A percentile compares a stretch with the other conserved stretches of the same genome.
Evolutionary conservation across 2,113 vertebrate species (phyloP).

Genomic region (Mellivora capensis): DNA sequence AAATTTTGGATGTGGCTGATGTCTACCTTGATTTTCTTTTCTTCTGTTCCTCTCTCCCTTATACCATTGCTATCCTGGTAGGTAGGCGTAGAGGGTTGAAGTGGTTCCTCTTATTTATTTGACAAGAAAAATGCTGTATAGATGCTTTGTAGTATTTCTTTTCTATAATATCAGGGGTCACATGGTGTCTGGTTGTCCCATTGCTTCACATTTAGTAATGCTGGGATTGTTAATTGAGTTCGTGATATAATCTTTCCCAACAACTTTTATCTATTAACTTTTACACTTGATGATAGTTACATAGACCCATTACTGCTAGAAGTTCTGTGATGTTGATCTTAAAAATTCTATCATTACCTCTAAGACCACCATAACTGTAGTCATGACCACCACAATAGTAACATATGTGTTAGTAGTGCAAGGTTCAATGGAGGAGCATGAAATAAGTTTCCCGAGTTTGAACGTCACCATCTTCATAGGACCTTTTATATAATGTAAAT

Average conservation of each 20-base stretch:
- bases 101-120: background rate
- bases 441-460: background rate
- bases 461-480: background rate
- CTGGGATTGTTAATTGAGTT: background rate
- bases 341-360: background rate
- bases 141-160: background rate
- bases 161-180: background rate
- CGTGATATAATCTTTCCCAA: background rate
- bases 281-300: background rate
- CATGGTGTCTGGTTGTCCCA: accelerated
- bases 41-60: background rate
- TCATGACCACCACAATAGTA: background rate
- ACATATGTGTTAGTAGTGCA: background rate
- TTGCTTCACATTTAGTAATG: background rate
- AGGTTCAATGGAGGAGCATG: background rate
- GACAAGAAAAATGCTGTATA: background rate
- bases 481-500: background rate
- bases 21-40: background rate
- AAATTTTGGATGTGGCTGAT: background rate
- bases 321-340: background rate
- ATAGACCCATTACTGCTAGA: background rate
- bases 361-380: background rate
- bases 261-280: background rate
- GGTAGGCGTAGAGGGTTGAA: background rate
- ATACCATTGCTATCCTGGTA: accelerated